Percentiles rank a stretch among this genome's conserved stretches.
These are phyloP conservation scores for Oceanodroma tethys DNA, from an alignment of 2,113 vertebrate species.

Conservation along the genomic window DNA sequence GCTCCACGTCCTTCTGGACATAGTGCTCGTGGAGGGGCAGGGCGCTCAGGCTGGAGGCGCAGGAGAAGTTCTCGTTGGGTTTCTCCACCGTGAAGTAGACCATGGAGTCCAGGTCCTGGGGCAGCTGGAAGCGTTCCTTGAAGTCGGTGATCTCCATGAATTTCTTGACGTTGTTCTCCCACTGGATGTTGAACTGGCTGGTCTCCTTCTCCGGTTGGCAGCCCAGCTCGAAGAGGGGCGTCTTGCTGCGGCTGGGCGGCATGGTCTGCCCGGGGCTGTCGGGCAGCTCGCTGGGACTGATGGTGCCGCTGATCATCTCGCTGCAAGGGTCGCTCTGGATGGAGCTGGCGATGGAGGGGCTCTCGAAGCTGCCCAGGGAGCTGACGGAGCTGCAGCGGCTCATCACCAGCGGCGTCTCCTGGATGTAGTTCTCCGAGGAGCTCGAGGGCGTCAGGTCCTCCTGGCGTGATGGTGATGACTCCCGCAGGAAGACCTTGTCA, in stretches of 20 bases:
- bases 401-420: conserved; percentile 94
- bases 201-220: conserved; percentile 75
- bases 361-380: conserved; percentile 94
- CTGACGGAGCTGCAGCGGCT: conserved; percentile 97
- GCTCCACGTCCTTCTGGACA: conserved; percentile 94
- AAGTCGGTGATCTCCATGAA: conserved; percentile 95
- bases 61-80: conserved; percentile 96
- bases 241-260: conserved; percentile 97
- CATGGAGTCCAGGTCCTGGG: conserved; percentile 91
- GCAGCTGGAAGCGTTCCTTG: conserved; percentile 91
- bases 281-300: conserved; percentile 95
- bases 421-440: conserved; percentile 94
- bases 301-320: conserved; percentile 92
- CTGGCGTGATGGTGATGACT: conserved; percentile 70
- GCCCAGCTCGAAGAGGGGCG: conserved; percentile 83
- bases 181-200: conserved; percentile 84
- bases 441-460: conserved; percentile 92
- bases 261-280: conserved; percentile 98
- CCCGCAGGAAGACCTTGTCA: conserved; percentile 76
- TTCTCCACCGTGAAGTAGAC: conserved; percentile 98
- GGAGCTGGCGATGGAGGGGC: conserved; percentile 95
- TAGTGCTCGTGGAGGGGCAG: conserved; percentile 95
- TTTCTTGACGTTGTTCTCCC: conserved; percentile 92
- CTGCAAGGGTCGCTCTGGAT: conserved; percentile 96
- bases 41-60: conserved; percentile 94